A percentile compares a stretch with the other conserved stretches of the same genome.
These are phyloP conservation scores for Syritta pipiens DNA, from an alignment of 2,888 invertebrate genomes.

Conservation along the genomic window DNA sequence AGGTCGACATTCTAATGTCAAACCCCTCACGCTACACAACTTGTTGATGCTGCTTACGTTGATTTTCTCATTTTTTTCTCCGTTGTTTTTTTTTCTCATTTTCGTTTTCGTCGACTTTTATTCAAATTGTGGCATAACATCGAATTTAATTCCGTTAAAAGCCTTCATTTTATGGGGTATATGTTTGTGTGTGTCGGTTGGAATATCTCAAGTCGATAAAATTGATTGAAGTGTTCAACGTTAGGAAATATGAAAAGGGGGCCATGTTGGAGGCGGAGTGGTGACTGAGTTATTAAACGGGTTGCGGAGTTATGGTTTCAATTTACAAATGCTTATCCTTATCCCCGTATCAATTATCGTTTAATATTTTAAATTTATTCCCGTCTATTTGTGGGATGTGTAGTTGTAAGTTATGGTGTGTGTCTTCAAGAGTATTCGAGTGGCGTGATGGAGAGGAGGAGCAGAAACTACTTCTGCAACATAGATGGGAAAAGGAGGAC, in stretches of 20 bases:
- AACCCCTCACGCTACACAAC: conserved; percentile 18
- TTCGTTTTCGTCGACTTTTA: conserved; percentile 26
- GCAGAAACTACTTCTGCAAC: too few species aligned
- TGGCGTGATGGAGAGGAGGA: too few species aligned
- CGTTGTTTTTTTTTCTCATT: not conserved
- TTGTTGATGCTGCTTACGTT: conserved; percentile 44
- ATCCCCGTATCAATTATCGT: conserved; percentile 56
- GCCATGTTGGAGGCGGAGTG: conserved; percentile 3
- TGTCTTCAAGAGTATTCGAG: too few species aligned
- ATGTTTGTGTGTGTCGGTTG: not conserved
- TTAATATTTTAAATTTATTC: conserved; percentile 54
- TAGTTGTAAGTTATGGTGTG: conserved; percentile 1
- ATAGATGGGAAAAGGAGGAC: too few species aligned
- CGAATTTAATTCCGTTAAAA: conserved; percentile 67
- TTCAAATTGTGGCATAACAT: conserved; percentile 54
- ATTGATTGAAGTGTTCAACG: conserved; percentile 65
- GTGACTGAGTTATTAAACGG: conserved; percentile 57
- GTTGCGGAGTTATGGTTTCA: conserved; percentile 52
- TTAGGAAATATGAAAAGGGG: conserved; percentile 53
- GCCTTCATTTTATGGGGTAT: conserved; percentile 53
- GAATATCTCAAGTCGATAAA: conserved; percentile 60
- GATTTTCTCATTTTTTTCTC: conserved; percentile 3
- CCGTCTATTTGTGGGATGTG: conserved; percentile 23
- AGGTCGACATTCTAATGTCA: conserved; percentile 37
- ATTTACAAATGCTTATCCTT: conserved; percentile 65